A percentile compares a stretch with the other conserved stretches of the same genome.
phyloP scores from a whole-genome alignment of 2,888 invertebrate genomes.

The Orchesella flavescens region DNA sequence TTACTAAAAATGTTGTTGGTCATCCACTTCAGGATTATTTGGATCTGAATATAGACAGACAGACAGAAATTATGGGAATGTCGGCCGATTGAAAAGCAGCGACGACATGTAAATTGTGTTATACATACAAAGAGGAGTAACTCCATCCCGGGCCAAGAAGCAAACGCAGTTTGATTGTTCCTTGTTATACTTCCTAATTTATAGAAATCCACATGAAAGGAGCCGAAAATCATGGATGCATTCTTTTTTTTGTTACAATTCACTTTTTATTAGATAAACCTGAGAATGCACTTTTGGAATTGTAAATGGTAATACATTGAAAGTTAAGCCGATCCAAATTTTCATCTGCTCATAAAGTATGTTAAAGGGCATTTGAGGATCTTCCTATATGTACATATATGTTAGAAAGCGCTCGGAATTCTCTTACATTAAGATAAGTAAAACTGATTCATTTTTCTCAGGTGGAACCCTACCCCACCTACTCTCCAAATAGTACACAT shows the following conservation, averaged over 20 bases:
- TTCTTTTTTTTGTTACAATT: constrained; percentile 18
- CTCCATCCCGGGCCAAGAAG: not conserved
- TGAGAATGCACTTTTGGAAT: not conserved
- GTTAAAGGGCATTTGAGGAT: no score
- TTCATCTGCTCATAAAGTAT: no score
- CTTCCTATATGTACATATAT: no score
- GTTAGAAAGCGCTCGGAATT: no score
- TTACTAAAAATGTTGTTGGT: no score
- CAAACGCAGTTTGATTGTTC: not conserved
- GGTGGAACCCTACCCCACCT: no score
- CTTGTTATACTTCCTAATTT: constrained; percentile 41
- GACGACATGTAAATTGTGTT: not conserved
- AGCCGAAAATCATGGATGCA: constrained; percentile 35
- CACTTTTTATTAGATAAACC: constrained; percentile 25
- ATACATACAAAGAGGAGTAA: not conserved
- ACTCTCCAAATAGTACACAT: no score
- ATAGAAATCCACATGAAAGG: constrained; percentile 39
- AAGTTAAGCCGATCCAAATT: not conserved
- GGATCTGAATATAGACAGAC: no score
- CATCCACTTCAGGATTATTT: no score
- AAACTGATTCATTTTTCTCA: no score
- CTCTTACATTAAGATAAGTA: no score
- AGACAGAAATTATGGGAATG: constrained; percentile 36
- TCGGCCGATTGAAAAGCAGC: not conserved
- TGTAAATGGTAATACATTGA: constrained; percentile 30